Conservation (phyloP, 2,797 vertebrate genomes). For the Sibirionetta formosa region DNA sequence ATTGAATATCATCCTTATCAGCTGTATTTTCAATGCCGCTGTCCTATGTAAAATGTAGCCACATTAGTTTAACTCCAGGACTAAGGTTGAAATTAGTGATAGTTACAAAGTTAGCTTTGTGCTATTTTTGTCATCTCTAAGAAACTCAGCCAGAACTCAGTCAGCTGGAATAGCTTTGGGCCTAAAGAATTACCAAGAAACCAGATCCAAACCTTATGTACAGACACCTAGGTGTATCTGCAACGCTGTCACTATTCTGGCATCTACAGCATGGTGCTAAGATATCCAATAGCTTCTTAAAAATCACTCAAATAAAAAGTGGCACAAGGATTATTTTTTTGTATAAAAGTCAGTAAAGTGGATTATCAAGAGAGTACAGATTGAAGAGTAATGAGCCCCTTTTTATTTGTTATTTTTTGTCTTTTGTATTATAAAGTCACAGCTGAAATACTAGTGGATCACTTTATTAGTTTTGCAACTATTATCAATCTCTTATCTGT, state of each 20-base stretch:
- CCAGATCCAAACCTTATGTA: background rate
- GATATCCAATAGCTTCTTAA: background rate
- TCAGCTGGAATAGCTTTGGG: background rate
- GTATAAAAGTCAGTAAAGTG: background rate
- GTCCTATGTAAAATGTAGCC: background rate
- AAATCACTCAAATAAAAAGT: background rate
- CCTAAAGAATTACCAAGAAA: background rate
- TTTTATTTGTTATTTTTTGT: background rate
- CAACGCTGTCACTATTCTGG: background rate
- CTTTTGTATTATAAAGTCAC: background rate
- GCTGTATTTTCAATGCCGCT: background rate
- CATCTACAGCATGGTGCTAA: background rate
- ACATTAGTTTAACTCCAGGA: background rate
- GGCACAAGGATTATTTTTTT: background rate
- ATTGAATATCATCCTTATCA: background rate
- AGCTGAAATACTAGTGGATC: background rate
- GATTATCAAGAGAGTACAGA: background rate
- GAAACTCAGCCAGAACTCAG: background rate
- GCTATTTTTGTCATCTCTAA: background rate
- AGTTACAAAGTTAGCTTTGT: background rate
- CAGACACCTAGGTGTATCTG: background rate
- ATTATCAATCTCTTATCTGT: background rate
- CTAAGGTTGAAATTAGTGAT: background rate
- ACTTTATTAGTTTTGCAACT: background rate
- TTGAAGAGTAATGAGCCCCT: background rate